Evolutionary conservation across 1,140 invertebrate species (phyloP), one percentile per base, ranked within the genome.

Genomic region (Drosophila nannoptera): DNA sequence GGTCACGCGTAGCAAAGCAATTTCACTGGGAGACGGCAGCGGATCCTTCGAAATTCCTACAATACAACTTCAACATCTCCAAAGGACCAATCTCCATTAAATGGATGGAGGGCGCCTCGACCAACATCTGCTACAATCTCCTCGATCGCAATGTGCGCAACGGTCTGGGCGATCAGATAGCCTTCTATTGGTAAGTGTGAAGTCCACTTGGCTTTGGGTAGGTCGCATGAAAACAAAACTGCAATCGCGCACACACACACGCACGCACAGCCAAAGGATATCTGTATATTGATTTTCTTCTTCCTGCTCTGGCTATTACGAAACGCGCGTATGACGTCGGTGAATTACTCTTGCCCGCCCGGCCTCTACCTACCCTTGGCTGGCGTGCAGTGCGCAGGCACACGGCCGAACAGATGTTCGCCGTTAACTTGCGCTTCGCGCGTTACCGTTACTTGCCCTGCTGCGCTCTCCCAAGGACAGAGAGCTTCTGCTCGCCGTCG

Each of bases 51-150:
- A 94, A 94, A 52, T 96, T 98, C 87, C 92, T 95, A 62, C 93
- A 94, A 1, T 99, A 96, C 89, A 99, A 99, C 90, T 99, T 99
- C 88, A 94, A 99, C 89, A 88, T 94, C 7, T 92, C 90, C 22
- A 95, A 97, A 81, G 98, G 98, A 43, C 95, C 96, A 2, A 94
- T 99, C 66, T 95, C 92, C 69, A 95, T 97, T 4, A 97, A 97
- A 90, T 99, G 97, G 96, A 94, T 99, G 93, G 94, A 96, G 82
- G 98, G 96, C 9, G 96, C 97, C 0, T 93, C 94, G 7, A 99
- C 97, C 9, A 99, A 99, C 90, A 93, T 99, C 54, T 97, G 95
- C 87, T 99, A 97, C 90, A 99, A 99, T 91, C 90, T 96, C 7
- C 90, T 99, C 46, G 98, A 99, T 90, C 93, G 95, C 62, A 96